These are phyloP conservation scores for Falco peregrinus DNA, from an alignment of 2,797 vertebrate genomes.

Conservation along the genomic window DNA sequence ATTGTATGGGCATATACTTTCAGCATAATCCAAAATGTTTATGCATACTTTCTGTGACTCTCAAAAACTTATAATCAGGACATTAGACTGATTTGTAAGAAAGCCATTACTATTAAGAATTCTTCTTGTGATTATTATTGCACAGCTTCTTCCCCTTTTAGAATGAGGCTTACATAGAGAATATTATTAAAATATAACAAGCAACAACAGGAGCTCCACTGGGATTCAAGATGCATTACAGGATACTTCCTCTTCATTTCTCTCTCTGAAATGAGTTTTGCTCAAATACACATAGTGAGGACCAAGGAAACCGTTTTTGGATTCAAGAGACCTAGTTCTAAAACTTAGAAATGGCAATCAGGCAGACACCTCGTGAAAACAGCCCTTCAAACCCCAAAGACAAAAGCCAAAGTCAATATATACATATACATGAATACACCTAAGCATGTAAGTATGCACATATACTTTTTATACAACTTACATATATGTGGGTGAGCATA, in stretches of 20 bases:
- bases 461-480: background rate
- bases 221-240: background rate
- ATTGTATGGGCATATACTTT: background rate
- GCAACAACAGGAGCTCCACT: background rate
- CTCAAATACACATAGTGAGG: background rate
- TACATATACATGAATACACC: background rate
- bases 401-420: background rate
- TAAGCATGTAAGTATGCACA: background rate
- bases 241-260: background rate
- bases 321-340: background rate
- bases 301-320: background rate
- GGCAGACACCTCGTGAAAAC: background rate
- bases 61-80: background rate
- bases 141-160: background rate
- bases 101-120: background rate
- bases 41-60: background rate
- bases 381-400: background rate
- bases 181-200: background rate
- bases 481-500: background rate
- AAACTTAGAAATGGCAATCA: background rate
- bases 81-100: background rate
- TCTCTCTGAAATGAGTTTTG: background rate
- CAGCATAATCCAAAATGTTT: background rate
- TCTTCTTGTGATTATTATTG: background rate
- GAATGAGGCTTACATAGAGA: background rate